phyloP scores from a whole-genome alignment of 2,797 vertebrate species.

The Otus scops region DNA sequence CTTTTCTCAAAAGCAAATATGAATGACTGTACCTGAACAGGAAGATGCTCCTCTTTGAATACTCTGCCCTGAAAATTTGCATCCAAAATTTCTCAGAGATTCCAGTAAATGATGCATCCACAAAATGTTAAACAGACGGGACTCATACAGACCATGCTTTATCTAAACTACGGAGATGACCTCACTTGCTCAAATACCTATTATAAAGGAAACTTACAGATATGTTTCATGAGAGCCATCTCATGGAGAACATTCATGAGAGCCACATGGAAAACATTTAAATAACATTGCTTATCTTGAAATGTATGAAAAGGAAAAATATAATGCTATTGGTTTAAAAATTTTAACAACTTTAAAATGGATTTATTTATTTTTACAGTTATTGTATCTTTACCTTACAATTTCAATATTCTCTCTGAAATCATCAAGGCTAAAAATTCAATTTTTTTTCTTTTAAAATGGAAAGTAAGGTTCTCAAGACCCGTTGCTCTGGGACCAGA shows the following conservation, averaged over 20 bases:
- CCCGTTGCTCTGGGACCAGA: not conserved
- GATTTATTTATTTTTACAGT: not conserved
- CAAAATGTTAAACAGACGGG: not conserved
- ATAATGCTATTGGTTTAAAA: not conserved
- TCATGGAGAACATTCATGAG: too few relatives aligned
- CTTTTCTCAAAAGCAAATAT: not conserved
- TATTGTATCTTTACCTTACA: not conserved
- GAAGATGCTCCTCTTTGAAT: not conserved
- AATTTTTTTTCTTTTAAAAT: not conserved
- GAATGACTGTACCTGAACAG: not conserved
- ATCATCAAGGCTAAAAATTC: not conserved
- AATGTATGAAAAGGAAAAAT: not conserved
- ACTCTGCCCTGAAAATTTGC: not conserved
- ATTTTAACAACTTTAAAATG: not conserved
- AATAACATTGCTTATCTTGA: not conserved
- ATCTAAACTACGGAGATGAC: not conserved
- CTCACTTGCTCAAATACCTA: not conserved
- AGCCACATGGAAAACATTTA: not conserved
- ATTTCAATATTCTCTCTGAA: not conserved
- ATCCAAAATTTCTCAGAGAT: too few relatives aligned
- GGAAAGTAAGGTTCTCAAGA: not conserved
- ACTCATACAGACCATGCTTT: not conserved
- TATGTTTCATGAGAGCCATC: not conserved
- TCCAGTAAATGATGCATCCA: not conserved
- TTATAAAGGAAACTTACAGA: not conserved